phyloP scores from a whole-genome alignment of 2,113 vertebrate genomes.

The human region DNA sequence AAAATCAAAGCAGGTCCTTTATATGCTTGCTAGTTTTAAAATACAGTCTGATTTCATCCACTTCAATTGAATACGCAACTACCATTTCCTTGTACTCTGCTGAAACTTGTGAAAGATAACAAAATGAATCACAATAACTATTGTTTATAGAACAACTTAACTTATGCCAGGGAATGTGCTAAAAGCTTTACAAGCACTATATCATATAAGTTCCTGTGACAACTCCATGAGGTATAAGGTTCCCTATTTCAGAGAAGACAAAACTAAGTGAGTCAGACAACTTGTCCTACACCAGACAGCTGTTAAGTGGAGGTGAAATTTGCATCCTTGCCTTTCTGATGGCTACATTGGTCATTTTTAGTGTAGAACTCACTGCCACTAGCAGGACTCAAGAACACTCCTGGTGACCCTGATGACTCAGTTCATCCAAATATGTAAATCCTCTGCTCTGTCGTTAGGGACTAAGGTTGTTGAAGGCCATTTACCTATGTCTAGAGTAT shows the following conservation, averaged over 20 bases:
- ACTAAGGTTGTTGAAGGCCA: not conserved
- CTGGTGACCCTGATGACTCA: not conserved
- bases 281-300: not conserved
- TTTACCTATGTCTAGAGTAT: not conserved
- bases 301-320: not conserved
- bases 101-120: not conserved
- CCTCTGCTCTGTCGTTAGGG: not conserved
- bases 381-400: not conserved
- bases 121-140: not conserved
- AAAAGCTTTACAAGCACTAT: not conserved
- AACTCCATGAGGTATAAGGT: not conserved
- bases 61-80: not conserved
- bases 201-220: not conserved
- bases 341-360: not conserved
- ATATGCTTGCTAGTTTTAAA: not conserved
- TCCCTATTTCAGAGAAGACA: not conserved
- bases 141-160: not conserved
- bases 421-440: not conserved
- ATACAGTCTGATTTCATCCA: not conserved
- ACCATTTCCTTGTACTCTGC: not conserved
- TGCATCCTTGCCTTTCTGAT: not conserved
- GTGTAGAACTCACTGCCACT: not conserved
- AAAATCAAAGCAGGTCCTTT: not conserved
- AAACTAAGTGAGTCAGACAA: not conserved
- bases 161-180: not conserved